A percentile compares a stretch with the other conserved stretches of the same genome.
Evolutionary conservation across 2,888 invertebrate genomes (phyloP).

Genomic region (Drosophila barbarae): DNA sequence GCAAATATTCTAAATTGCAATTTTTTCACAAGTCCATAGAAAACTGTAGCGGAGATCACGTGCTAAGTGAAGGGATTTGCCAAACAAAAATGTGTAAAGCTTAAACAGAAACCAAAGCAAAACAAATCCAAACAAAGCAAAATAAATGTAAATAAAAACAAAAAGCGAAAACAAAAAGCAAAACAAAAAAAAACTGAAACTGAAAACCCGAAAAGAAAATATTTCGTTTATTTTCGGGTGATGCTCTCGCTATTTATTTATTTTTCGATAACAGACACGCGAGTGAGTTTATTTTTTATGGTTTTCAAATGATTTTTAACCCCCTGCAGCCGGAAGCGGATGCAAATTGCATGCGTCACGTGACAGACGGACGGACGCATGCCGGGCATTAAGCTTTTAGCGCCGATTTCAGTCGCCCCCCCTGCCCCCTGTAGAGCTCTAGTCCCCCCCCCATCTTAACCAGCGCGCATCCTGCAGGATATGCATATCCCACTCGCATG

Average conservation of each 20-base stretch:
- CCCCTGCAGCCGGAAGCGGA: constrained; percentile 76
- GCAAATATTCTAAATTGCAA: constrained; percentile 73
- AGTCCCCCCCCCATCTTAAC: background rate
- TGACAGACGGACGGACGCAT: constrained; percentile 66
- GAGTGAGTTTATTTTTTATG: constrained; percentile 72
- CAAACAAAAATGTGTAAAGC: constrained; percentile 68
- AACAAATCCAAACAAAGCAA: constrained; percentile 20
- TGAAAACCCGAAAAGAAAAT: constrained; percentile 21
- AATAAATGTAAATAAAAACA: constrained; percentile 12
- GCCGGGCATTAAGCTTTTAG: constrained; percentile 69
- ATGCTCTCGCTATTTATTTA: constrained; percentile 64
- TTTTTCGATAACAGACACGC: constrained; percentile 66
- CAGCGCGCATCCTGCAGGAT: constrained; percentile 15
- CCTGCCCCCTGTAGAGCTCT: too few relatives aligned
- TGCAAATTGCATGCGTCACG: constrained; percentile 78
- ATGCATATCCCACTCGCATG: constrained; percentile 8
- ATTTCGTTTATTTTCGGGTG: constrained; percentile 29
- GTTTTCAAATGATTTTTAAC: constrained; percentile 75
- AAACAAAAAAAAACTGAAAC: constrained; percentile 14
- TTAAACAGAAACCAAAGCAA: constrained; percentile 61
- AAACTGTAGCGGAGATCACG: constrained; percentile 33
- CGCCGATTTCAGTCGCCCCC: constrained; percentile 31
- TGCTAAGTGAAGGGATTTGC: constrained; percentile 68
- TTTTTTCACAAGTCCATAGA: constrained; percentile 45
- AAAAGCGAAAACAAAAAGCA: constrained; percentile 11